Evolutionary conservation across 2,797 vertebrate genomes (phyloP), one percentile per base, ranked within the genome.

Genomic region (Phalanger gymnotis): DNA sequence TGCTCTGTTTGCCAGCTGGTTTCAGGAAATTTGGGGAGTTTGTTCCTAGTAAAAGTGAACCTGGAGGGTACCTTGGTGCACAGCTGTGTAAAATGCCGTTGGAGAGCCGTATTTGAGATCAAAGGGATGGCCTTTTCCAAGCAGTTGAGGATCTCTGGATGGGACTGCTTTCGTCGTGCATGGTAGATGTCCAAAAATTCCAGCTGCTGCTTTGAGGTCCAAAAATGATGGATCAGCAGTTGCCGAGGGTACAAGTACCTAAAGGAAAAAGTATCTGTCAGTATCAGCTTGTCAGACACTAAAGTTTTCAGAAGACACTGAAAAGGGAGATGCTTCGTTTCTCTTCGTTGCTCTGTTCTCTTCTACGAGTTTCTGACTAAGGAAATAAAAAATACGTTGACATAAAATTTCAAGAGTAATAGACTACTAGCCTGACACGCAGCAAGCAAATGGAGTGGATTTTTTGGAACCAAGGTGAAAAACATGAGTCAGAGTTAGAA

Each of bases 231-330:
- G 95, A 99, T 98, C 92, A 99, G 98, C 94, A 99, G 96, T 98
- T 99, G 99, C 12, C 99, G 99, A 0, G 99, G 99, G 98, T 99
- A 99, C 90, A 99, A 97, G 96, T 99, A 99, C 99, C 99, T 99
- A 91, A 93, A 96, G 27, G 89, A 93, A 90, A 95, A 93, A 99
- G 89, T 93, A 93, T 28, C 53, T 92, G 94, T 97, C 92, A 90
- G 91, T 87, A 73, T 22, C n/a, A 94, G 54, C 54, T 40, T 47
- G 2, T 81, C 40, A 47, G 14, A 81, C 47, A 91, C 93, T 53
- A 90, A 91, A 94, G 91, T 25, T 90, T 61, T 22, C 25, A 56
- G 87, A 19, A 93, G 81, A 94, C 40, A 31, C 5, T 66, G 54
- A 93, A 90, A 93, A 91, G 30, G 56, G 90, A 94, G 90, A 81